These are phyloP conservation scores for zebrafish (Danio rerio) DNA, from an alignment of 2,113 vertebrate genomes.

Conservation along the genomic window GRCz12tu NC_133188.1:15594001-15594500, in stretches of 20 bases:
- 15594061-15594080: background rate
- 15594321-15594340: slow-evolving; percentile 6
- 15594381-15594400: background rate
- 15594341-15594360: slow-evolving; percentile 33
- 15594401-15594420: slow-evolving; percentile 62
- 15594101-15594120: background rate
- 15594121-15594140: slow-evolving; percentile 7
- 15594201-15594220: slow-evolving; percentile 5
- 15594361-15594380: slow-evolving; percentile 13
- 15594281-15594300: background rate
- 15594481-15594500: slow-evolving; percentile 59
- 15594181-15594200: background rate
- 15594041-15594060: background rate
- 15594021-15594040: background rate
- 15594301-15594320: background rate
- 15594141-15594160: background rate
- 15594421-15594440: slow-evolving; percentile 67
- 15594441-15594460: background rate
- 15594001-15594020: slow-evolving; percentile 14
- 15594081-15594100: slow-evolving; percentile 45
- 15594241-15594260: slow-evolving; percentile 16
- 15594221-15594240: background rate
- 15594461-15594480: slow-evolving; percentile 52
- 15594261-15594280: slow-evolving; percentile 2
- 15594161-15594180: background rate